Evolutionary conservation across 2,113 vertebrate species (phyloP), one percentile per base, ranked within the genome.

Genomic region (Microtus ochrogaster): DNA sequence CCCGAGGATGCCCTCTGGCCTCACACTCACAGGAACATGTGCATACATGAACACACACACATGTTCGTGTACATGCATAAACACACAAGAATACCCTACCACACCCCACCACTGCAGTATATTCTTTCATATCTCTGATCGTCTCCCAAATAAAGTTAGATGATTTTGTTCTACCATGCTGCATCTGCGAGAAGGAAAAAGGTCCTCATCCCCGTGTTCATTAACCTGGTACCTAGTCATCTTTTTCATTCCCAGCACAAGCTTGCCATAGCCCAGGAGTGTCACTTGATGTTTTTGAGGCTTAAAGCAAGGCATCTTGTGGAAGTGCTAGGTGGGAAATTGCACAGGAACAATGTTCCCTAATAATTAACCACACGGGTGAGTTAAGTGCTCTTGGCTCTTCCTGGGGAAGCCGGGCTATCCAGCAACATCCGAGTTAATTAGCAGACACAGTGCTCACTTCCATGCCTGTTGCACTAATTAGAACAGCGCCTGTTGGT

Each of bases 371-470:
- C 84, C 94, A 41, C 66, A 61, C 77, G 92, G 90, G 74, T 94
- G 95, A 94, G 92, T 88, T 92, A 96, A 96, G 39, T n/a, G 82
- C 68, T 94, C 97, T 77, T 74, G 97, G 95, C 92, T 97, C 96
- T 98, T 98, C 97, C 93, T 97, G 58, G 28, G 88, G 97, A 94
- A 68, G 90, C 91, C 84, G 89, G 52, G 7, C 88, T 89, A 24
- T 88, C 94, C 97, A 78, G n/a, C 97, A 79, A 92, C 76, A 73
- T 97, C 97, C 96, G 89, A 97, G 89, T 98, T 98, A 98, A 98
- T 98, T 97, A 97, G 86, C 96, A 98, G 96, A 70, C 83, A 49
- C 77, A 13, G 36, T 30, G 88, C 74, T 95, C 91, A 4, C 94
- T 97, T 97, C 92, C 88, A 96, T 86, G 66, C 94, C 47, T 79